A percentile compares a stretch with the other conserved stretches of the same genome.
These are phyloP conservation scores for Tetrapedia diversipes DNA, from an alignment of 2,888 invertebrate species.

Conservation along the genomic window DNA sequence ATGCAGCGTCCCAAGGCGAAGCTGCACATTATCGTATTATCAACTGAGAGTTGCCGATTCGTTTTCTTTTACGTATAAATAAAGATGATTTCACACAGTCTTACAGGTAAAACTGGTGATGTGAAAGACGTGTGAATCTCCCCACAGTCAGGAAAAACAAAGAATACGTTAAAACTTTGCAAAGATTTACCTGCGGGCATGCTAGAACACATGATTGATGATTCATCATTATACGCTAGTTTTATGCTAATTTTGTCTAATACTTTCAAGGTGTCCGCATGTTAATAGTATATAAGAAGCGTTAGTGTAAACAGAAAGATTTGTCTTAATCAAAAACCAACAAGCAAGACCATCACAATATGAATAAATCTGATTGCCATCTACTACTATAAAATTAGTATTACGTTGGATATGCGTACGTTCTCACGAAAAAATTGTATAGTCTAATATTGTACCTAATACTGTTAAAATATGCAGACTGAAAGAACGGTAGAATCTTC, in stretches of 20 bases:
- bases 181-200: neutral
- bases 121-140: neutral
- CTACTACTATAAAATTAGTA: neutral
- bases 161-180: neutral
- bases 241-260: conserved; percentile 6
- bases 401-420: neutral
- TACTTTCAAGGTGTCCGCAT: neutral
- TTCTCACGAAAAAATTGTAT: neutral
- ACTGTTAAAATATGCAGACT: neutral
- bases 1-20: neutral
- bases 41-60: neutral
- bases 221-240: neutral
- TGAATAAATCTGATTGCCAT: neutral
- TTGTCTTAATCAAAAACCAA: neutral
- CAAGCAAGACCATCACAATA: neutral
- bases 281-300: neutral
- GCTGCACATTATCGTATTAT: neutral
- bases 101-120: neutral
- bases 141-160: fast-evolving
- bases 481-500: neutral
- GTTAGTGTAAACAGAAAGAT: neutral
- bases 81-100: conserved; percentile 37
- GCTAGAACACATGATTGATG: neutral
- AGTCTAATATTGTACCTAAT: too few relatives aligned
- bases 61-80: conserved; percentile 32